Conservation (phyloP, 23 tunicate species). For the Ascidia mentula region DNA sequence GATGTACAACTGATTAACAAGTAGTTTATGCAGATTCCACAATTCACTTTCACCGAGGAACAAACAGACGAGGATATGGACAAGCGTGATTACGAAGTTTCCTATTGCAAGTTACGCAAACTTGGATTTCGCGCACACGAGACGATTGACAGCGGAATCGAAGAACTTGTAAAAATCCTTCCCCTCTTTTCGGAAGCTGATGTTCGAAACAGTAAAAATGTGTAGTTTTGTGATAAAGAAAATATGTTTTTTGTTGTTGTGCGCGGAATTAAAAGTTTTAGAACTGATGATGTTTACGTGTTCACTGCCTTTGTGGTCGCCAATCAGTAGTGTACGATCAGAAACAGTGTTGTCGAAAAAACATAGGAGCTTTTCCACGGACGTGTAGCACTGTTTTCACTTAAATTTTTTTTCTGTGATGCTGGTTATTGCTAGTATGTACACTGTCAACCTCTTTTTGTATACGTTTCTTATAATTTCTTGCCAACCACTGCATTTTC, state of each 20-base stretch:
- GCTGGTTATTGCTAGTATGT: no score
- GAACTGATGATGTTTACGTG: no score
- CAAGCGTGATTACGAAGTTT: constrained; percentile 41
- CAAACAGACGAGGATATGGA: constrained; percentile 27
- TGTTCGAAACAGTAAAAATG: not conserved
- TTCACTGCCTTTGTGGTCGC: no score
- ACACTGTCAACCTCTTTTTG: no score
- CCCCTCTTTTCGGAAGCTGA: constrained; percentile 11
- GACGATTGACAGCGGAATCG: constrained; percentile 19
- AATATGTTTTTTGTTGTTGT: not conserved
- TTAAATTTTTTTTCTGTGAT: no score
- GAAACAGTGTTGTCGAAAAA: no score
- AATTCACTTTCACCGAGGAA: constrained; percentile 20
- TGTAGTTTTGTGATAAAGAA: not conserved
- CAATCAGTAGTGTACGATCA: no score
- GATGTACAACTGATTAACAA: no score
- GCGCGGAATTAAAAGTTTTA: not conserved
- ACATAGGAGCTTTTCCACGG: no score
- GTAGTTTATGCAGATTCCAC: not conserved
- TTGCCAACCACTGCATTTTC: no score
- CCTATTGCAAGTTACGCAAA: not conserved
- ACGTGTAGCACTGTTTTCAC: no score
- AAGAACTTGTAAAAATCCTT: constrained; percentile 28
- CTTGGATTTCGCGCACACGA: constrained; percentile 32
- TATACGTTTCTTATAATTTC: no score